phyloP scores from a whole-genome alignment of 2,888 invertebrate genomes.

The Amiota communis region DNA sequence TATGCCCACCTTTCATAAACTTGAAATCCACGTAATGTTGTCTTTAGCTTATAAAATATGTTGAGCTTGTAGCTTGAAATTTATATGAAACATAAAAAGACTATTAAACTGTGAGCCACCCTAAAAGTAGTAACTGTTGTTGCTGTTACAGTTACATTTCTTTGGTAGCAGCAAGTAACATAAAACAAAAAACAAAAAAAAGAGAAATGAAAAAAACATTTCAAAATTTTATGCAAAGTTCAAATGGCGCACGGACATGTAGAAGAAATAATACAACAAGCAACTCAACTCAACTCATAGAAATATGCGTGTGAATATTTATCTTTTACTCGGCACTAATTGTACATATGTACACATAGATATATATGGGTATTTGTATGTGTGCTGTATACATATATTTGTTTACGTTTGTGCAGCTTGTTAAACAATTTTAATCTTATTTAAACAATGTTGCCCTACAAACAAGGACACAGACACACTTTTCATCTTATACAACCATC shows the following conservation, averaged over 20 bases:
- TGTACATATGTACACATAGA: not conserved
- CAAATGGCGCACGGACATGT: not conserved
- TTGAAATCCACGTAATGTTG: no score
- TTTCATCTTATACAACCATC: not conserved
- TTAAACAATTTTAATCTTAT: constrained; percentile 27
- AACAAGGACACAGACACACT: constrained; percentile 14
- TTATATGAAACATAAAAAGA: no score
- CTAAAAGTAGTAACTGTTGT: not conserved
- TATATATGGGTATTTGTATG: not conserved
- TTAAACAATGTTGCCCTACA: constrained; percentile 27
- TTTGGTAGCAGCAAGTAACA: no score
- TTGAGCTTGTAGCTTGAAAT: no score
- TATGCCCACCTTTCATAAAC: no score
- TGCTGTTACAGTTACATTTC: no score
- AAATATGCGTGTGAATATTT: constrained; percentile 19
- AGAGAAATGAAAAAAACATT: not conserved
- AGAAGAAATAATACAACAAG: not conserved
- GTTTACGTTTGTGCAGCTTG: constrained; percentile 16
- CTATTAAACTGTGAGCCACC: no score
- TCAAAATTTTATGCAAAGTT: constrained; percentile 11
- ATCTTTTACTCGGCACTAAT: constrained; percentile 16
- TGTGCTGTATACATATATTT: not conserved
- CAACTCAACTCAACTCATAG: not conserved
- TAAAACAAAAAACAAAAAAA: not conserved
- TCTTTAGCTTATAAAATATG: no score